These are phyloP conservation scores for Cairina moschata DNA, from an alignment of 2,113 vertebrate species.

Conservation along the genomic window DNA sequence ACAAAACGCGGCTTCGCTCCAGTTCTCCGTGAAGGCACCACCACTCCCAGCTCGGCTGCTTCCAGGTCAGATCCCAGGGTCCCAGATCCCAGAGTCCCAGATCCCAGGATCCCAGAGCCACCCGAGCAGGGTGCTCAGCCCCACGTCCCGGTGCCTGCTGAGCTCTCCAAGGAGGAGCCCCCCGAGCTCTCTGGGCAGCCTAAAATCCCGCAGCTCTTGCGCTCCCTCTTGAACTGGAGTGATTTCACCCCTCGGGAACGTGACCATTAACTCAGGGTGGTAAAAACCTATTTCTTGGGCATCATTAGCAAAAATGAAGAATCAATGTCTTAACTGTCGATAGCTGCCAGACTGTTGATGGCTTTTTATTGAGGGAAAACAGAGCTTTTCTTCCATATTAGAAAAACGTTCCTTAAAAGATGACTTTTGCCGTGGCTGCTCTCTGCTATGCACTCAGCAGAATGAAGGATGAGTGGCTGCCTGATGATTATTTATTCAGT, in stretches of 20 bases:
- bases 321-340: neutral
- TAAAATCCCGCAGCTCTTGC: neutral
- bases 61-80: neutral
- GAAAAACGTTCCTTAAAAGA: neutral
- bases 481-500: neutral
- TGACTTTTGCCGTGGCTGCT: neutral
- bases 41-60: neutral
- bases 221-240: neutral
- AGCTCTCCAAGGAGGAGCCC: neutral
- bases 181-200: neutral
- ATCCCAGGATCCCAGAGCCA: neutral
- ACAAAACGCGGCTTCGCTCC: neutral
- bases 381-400: neutral
- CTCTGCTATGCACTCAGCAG: neutral
- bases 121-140: neutral
- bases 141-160: neutral
- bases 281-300: slow-evolving; percentile 2
- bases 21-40: neutral
- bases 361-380: neutral
- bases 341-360: slow-evolving; percentile 3
- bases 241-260: neutral
- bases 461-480: neutral
- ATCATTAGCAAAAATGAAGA: neutral
- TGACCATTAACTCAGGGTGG: neutral
- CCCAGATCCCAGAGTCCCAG: neutral